Percentiles rank a stretch among this genome's conserved stretches.
Evolutionary conservation across 2,888 invertebrate genomes (phyloP).

Genomic region (Camponotus fellah): DNA sequence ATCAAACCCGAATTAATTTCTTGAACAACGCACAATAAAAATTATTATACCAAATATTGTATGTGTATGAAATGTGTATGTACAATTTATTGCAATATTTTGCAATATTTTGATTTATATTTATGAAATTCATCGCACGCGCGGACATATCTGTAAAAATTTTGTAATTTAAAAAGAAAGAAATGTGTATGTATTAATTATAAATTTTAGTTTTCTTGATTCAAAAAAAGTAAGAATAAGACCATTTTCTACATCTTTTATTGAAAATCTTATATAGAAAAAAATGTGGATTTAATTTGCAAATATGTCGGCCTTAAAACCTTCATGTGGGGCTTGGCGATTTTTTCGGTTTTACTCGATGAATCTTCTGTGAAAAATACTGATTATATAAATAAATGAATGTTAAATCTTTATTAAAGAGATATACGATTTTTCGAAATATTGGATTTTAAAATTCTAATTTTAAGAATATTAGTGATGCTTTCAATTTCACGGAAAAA

Average conservation of each 20-base stretch:
- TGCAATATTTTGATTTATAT: background rate
- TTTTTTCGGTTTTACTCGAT: slow-evolving; percentile 47
- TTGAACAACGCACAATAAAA: background rate
- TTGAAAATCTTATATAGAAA: background rate
- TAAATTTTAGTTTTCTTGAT: background rate
- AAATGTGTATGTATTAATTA: background rate
- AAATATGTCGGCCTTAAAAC: slow-evolving; percentile 43
- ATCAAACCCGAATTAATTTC: background rate
- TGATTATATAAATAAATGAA: slow-evolving; percentile 45
- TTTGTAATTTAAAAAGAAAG: background rate
- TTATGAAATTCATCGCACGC: background rate
- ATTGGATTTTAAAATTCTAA: slow-evolving; percentile 18
- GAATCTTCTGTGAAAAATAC: slow-evolving; percentile 41
- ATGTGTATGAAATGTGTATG: background rate
- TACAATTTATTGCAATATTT: background rate
- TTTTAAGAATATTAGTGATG: slow-evolving; percentile 15
- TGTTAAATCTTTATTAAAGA: slow-evolving; percentile 37
- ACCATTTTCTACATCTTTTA: slow-evolving; percentile 7
- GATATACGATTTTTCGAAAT: slow-evolving; percentile 35
- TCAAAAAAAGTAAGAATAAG: background rate
- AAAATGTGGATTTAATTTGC: slow-evolving; percentile 20
- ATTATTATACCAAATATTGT: background rate
- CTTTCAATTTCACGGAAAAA: slow-evolving; percentile 34
- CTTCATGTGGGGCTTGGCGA: slow-evolving; percentile 21
- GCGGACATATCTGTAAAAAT: background rate